These are phyloP conservation scores for Drosophila helvetica DNA, from an alignment of 2,888 invertebrate genomes.

Conservation along the genomic window DNA sequence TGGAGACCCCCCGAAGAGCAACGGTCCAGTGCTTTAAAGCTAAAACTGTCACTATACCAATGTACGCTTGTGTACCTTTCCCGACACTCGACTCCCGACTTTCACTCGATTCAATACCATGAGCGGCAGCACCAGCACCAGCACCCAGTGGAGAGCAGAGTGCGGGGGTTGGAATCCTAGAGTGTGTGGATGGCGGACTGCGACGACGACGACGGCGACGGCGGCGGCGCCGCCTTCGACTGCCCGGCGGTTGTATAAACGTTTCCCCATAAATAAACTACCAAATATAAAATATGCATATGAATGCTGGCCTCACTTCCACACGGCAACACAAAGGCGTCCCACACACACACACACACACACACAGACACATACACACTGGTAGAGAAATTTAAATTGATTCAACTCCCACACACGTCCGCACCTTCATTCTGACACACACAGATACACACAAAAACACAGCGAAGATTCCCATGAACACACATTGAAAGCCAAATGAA, in stretches of 20 bases:
- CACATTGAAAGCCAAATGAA: conserved; percentile 17
- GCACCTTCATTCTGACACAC: conserved; percentile 1
- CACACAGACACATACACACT: neutral
- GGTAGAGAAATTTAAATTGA: conserved; percentile 37
- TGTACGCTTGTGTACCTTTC: conserved; percentile 21
- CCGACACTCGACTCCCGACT: too few species aligned
- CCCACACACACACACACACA: conserved; percentile 1
- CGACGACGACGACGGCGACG: too few species aligned
- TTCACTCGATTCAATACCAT: too few species aligned
- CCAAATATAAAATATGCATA: conserved; percentile 55
- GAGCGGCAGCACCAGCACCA: too few species aligned
- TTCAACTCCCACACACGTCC: conserved; percentile 12
- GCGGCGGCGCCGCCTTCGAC: neutral
- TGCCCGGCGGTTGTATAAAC: conserved; percentile 39
- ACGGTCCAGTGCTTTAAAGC: conserved; percentile 36
- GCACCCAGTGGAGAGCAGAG: neutral
- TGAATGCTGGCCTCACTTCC: conserved; percentile 39
- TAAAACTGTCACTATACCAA: conserved; percentile 25
- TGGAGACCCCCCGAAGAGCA: neutral
- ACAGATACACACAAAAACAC: conserved; percentile 7
- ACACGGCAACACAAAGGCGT: conserved; percentile 24
- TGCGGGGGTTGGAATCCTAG: neutral
- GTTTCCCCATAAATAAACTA: conserved; percentile 52
- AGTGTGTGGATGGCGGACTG: too few species aligned
- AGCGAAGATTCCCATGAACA: conserved; percentile 17